phyloP scores from a whole-genome alignment of 2,113 vertebrate species.

The Sinocyclocheilus anophthalmus region DNA sequence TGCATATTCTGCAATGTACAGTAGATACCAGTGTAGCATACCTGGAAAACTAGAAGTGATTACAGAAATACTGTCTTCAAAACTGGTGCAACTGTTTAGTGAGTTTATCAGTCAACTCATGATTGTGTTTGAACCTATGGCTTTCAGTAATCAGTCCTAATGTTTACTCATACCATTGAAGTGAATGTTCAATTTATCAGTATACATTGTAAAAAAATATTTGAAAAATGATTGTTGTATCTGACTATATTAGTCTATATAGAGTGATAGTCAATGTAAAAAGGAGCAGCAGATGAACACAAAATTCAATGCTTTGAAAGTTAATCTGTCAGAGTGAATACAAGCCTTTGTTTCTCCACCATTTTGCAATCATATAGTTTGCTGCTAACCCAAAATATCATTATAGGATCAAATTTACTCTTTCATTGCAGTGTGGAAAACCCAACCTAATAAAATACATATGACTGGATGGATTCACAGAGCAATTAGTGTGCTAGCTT shows the following conservation, averaged over 20 bases:
- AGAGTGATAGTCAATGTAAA: no score
- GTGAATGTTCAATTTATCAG: no score
- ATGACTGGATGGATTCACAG: background rate
- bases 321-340: background rate
- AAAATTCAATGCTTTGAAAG: background rate
- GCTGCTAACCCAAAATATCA: background rate
- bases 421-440: background rate
- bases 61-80: no score
- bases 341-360: background rate
- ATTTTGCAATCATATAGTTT: background rate
- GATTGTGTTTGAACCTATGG: background rate
- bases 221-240: no score
- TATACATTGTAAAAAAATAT: no score
- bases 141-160: background rate
- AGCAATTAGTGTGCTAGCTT: background rate
- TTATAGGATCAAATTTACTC: background rate
- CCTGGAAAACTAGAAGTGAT: background rate
- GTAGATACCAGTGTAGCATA: background rate
- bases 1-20: background rate
- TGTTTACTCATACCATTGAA: background rate
- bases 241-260: no score
- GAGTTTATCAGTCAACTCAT: background rate
- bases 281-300: no score
- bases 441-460: background rate
- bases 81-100: background rate